These are phyloP conservation scores for Saxidomus purpurata DNA, from an alignment of 1,140 invertebrate species.

Conservation along the genomic window DNA sequence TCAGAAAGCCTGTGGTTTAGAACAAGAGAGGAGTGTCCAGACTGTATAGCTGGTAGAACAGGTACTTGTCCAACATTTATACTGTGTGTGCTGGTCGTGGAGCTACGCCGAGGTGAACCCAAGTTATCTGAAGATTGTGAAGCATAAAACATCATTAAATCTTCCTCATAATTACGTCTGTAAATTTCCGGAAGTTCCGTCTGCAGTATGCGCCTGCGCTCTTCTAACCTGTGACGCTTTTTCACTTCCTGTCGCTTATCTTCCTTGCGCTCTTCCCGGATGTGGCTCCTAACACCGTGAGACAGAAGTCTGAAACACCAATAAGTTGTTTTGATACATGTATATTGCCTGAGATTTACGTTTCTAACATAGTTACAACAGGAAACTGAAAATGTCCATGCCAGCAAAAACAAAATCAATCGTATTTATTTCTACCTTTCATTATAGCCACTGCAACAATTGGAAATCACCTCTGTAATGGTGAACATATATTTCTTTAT, in stretches of 20 bases:
- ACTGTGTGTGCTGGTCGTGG: not conserved
- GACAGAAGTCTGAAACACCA: conserved; percentile 73
- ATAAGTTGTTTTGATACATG: too few relatives aligned
- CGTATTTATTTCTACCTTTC: too few relatives aligned
- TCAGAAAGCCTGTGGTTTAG: not conserved
- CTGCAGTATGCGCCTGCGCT: conserved; percentile 65
- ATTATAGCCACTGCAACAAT: too few relatives aligned
- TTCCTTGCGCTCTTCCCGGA: conserved; percentile 77
- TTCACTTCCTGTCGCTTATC: conserved; percentile 71
- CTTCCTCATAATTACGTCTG: conserved; percentile 53
- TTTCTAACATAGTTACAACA: too few relatives aligned
- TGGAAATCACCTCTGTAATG: too few relatives aligned
- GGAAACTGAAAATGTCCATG: too few relatives aligned
- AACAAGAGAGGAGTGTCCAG: not conserved
- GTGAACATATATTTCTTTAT: too few relatives aligned
- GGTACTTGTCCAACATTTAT: not conserved
- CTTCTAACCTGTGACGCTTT: conserved; percentile 74
- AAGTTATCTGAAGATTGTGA: conserved; percentile 13
- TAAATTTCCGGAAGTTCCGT: conserved; percentile 53
- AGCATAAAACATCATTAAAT: conserved; percentile 39
- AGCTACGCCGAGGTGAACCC: not conserved
- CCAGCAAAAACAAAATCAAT: too few relatives aligned
- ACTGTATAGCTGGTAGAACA: not conserved
- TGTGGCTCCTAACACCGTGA: conserved; percentile 76
- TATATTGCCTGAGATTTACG: too few relatives aligned